Evolutionary conservation across 2,113 vertebrate species (phyloP).

Genomic region (Phalacrocorax aristotelis): DNA sequence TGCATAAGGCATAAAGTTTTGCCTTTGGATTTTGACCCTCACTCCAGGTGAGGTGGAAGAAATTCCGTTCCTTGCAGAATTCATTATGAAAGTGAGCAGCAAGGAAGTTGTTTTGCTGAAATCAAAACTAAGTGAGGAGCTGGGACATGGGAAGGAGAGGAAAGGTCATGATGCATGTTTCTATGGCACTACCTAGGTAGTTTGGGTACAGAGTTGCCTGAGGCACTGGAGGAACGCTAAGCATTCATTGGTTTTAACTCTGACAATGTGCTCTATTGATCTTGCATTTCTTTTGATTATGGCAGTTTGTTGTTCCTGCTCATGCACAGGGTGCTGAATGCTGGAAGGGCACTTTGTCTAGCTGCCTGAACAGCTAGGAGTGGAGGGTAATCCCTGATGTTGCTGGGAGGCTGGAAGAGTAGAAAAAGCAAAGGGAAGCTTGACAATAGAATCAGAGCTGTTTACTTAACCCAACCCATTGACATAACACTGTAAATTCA

Average conservation of each 20-base stretch:
- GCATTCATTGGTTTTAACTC: neutral
- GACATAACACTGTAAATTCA: neutral
- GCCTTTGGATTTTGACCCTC: neutral
- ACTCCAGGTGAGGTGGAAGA: neutral
- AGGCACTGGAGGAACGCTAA: neutral
- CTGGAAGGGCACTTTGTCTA: neutral
- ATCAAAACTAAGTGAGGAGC: neutral
- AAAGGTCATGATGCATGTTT: neutral
- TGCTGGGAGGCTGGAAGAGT: neutral
- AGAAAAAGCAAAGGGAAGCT: neutral
- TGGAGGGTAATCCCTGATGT: neutral
- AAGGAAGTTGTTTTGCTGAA: neutral
- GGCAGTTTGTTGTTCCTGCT: neutral
- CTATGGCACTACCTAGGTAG: neutral
- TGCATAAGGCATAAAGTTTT: neutral
- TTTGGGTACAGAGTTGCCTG: neutral
- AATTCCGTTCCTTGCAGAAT: neutral
- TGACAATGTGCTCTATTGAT: neutral
- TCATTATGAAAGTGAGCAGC: neutral
- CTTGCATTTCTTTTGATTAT: fast-evolving
- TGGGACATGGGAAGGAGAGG: neutral
- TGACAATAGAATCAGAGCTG: neutral
- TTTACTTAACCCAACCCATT: neutral
- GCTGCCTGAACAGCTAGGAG: neutral
- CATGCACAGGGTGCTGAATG: neutral